Percentiles rank a stretch among this genome's conserved stretches.
These are phyloP conservation scores for Melopsittacus undulatus DNA, from an alignment of 2,797 vertebrate species.

Conservation along the genomic window DNA sequence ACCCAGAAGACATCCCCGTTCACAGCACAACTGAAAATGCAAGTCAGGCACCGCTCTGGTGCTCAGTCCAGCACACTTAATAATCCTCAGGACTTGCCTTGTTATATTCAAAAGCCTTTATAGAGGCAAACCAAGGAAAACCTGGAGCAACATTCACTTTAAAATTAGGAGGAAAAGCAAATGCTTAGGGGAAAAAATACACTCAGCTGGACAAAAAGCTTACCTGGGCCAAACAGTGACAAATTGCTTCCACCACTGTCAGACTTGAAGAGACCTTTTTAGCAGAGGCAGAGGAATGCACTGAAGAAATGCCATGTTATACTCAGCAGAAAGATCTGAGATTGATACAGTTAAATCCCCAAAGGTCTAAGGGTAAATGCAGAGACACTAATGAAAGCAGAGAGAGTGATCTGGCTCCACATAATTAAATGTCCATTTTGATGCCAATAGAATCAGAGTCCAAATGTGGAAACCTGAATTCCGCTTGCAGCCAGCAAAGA, in stretches of 20 bases:
- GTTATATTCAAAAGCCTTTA: not conserved
- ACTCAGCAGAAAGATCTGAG: constrained; percentile 12
- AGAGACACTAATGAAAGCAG: not conserved
- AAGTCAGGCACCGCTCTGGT: not conserved
- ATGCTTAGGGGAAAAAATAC: not conserved
- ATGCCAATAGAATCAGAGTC: not conserved
- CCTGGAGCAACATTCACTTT: not conserved
- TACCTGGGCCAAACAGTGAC: not conserved
- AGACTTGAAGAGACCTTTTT: not conserved
- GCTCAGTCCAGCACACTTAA: not conserved
- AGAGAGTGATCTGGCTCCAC: not conserved
- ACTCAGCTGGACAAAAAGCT: not conserved
- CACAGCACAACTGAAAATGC: not conserved
- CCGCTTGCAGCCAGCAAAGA: not conserved
- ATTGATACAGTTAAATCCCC: constrained; percentile 7
- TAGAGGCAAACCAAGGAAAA: not conserved
- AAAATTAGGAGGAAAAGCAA: not conserved
- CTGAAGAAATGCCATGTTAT: not conserved
- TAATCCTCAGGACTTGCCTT: not conserved
- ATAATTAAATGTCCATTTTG: not conserved
- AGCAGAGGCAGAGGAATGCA: not conserved
- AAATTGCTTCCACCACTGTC: not conserved
- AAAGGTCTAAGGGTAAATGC: not conserved
- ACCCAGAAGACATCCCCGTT: constrained; percentile 25
- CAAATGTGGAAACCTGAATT: not conserved